Percentiles rank a stretch among this genome's conserved stretches.
These are phyloP conservation scores for Drosophila sturtevanti DNA, from an alignment of 1,140 invertebrate species.

Conservation along the genomic window DNA sequence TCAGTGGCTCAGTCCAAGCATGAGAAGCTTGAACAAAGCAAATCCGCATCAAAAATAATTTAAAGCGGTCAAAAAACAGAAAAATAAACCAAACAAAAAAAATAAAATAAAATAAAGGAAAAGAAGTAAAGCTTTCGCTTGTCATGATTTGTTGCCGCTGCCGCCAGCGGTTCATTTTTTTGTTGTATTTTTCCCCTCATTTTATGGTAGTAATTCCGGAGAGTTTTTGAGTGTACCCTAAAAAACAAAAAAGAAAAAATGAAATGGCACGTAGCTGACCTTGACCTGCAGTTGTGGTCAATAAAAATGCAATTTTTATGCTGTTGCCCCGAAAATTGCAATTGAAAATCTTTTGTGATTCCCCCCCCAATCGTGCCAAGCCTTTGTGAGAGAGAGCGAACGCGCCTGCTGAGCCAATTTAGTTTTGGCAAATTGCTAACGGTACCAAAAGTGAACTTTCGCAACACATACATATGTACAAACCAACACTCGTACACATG, in stretches of 20 bases:
- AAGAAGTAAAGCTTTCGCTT: slow-evolving; percentile 42
- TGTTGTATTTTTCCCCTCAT: slow-evolving; percentile 14
- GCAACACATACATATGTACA: slow-evolving; percentile 8
- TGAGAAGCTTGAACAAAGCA: slow-evolving; percentile 61
- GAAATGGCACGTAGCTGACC: slow-evolving; percentile 78
- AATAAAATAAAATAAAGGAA: slow-evolving; percentile 20
- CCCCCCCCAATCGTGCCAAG: background rate
- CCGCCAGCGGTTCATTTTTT: background rate
- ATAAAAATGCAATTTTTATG: slow-evolving; percentile 75
- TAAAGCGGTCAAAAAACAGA: slow-evolving; percentile 43
- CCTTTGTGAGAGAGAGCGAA: background rate
- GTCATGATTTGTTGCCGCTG: slow-evolving; percentile 39
- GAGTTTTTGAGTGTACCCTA: slow-evolving; percentile 14
- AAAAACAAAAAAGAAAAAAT: slow-evolving; percentile 65
- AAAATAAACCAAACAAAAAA: slow-evolving; percentile 21
- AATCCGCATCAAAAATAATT: slow-evolving; percentile 52
- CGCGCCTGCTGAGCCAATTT: slow-evolving; percentile 55
- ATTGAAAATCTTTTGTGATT: slow-evolving; percentile 36
- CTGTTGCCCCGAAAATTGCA: slow-evolving; percentile 31
- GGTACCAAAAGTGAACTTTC: slow-evolving; percentile 50
- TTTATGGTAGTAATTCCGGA: slow-evolving; percentile 43
- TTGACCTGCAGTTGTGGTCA: slow-evolving; percentile 59
- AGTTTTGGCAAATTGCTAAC: slow-evolving; percentile 75
- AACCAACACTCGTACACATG: background rate
- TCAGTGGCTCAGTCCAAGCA: slow-evolving; percentile 31